These are phyloP conservation scores for Drosophila rhopaloa DNA, from an alignment of 1,140 invertebrate species.

Conservation along the genomic window DNA sequence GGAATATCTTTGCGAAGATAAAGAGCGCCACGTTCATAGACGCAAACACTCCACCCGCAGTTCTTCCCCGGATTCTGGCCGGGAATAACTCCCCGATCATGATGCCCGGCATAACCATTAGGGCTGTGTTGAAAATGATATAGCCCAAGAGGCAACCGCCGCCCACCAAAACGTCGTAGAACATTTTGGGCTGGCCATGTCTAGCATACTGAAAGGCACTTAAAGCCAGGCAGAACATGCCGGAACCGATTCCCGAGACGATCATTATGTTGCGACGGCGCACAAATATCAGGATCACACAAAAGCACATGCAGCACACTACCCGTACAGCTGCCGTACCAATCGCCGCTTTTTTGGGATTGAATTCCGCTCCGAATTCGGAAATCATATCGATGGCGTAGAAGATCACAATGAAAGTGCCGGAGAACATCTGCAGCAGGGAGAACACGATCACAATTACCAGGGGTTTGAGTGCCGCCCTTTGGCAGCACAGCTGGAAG, in stretches of 20 bases:
- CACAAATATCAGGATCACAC: conserved; percentile 87
- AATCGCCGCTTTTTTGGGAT: conserved; percentile 87
- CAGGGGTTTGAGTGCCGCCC: conserved; percentile 89
- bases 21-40: conserved; percentile 89
- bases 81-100: conserved; percentile 90
- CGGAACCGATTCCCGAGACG: conserved; percentile 88
- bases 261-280: conserved; percentile 88
- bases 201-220: conserved; percentile 86
- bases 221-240: conserved; percentile 86
- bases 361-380: conserved; percentile 85
- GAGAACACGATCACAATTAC: conserved; percentile 90
- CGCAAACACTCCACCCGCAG: conserved; percentile 89
- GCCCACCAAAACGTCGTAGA: conserved; percentile 85
- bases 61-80: conserved; percentile 87
- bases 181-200: conserved; percentile 71
- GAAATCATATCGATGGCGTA: conserved; percentile 90
- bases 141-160: conserved; percentile 87
- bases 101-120: conserved; percentile 89
- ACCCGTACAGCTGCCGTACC: conserved; percentile 88
- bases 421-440: conserved; percentile 89
- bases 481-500: conserved; percentile 85
- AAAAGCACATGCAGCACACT: conserved; percentile 87
- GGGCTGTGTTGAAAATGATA: conserved; percentile 89
- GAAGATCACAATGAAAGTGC: conserved; percentile 90
- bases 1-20: conserved; percentile 90